Conservation (phyloP, 2,113 vertebrate species). For the Dasyornis broadbenti region DNA sequence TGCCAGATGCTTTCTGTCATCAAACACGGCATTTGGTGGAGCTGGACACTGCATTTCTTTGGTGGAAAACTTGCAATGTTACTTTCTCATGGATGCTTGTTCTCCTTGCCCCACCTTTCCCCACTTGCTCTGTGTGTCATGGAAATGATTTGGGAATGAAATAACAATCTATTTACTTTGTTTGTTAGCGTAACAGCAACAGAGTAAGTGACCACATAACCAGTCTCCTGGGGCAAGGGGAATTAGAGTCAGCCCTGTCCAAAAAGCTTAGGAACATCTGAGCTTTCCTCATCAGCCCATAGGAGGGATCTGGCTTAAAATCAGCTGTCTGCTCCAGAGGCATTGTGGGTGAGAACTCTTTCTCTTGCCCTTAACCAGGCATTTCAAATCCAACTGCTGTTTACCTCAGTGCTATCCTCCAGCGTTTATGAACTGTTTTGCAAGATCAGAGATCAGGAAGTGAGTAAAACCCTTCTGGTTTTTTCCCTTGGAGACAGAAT, state of each 20-base stretch:
- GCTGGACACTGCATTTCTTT: background rate
- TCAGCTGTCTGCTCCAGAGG: background rate
- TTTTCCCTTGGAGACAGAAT: background rate
- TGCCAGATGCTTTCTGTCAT: background rate
- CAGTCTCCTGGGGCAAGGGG: background rate
- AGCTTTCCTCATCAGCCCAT: background rate
- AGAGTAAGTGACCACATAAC: background rate
- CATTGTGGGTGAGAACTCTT: background rate
- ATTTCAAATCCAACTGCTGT: background rate
- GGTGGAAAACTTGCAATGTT: background rate
- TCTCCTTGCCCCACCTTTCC: background rate
- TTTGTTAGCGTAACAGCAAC: background rate
- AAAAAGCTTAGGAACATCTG: background rate
- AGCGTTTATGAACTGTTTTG: background rate
- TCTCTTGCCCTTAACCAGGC: background rate
- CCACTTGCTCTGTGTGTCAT: background rate
- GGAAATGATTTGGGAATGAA: background rate
- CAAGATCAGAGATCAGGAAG: conserved; percentile 1
- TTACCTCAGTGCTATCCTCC: background rate
- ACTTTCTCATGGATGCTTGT: background rate
- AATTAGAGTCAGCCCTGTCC: background rate
- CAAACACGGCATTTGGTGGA: background rate
- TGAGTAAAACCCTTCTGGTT: background rate
- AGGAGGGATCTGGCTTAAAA: background rate
- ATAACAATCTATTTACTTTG: background rate